Evolutionary conservation across 2,888 invertebrate species (phyloP).

Genomic region (Phasia obesa): DNA sequence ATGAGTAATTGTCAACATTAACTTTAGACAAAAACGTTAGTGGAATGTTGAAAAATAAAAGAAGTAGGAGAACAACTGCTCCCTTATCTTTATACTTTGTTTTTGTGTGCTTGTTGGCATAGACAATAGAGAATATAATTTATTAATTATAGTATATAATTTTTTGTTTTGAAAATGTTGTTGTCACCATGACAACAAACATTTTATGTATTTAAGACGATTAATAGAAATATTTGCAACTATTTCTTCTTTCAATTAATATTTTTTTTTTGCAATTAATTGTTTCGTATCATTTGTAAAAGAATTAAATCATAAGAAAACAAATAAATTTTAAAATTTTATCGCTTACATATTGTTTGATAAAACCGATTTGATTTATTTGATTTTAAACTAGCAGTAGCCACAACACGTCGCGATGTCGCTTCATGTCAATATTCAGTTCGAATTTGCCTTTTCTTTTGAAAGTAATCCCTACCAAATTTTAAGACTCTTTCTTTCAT

Average conservation of each 20-base stretch:
- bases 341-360: too few relatives aligned
- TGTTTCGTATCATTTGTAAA: neutral
- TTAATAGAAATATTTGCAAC: neutral
- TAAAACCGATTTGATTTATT: too few relatives aligned
- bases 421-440: too few relatives aligned
- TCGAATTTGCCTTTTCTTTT: too few relatives aligned
- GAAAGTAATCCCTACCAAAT: too few relatives aligned
- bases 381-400: too few relatives aligned
- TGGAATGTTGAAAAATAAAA: constrained; percentile 1
- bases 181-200: neutral
- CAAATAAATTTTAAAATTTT: neutral
- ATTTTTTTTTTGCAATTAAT: constrained; percentile 8
- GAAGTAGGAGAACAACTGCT: neutral
- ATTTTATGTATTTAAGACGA: constrained; percentile 12
- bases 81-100: neutral
- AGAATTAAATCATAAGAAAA: neutral
- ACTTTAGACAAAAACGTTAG: neutral
- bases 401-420: too few relatives aligned
- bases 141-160: neutral
- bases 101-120: neutral
- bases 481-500: too few relatives aligned
- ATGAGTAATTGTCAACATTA: constrained; percentile 33
- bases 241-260: neutral
- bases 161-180: constrained; percentile 2
- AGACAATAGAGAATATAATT: neutral